A percentile compares a stretch with the other conserved stretches of the same genome.
Evolutionary conservation across 1,140 invertebrate species (phyloP).

Genomic region (Heterodera carotae): DNA sequence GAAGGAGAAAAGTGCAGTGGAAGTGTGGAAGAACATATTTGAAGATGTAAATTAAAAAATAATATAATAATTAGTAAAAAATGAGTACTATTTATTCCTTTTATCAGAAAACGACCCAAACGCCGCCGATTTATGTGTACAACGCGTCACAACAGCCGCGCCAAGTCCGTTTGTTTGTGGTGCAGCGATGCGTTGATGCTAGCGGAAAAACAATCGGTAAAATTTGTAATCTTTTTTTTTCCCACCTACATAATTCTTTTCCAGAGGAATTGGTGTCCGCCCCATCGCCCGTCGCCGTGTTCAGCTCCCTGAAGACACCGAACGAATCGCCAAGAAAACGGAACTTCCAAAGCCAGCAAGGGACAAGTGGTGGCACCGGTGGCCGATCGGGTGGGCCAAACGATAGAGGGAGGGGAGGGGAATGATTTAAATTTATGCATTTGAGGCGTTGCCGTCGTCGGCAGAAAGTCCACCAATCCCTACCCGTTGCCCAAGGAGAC

Average conservation of each 20-base stretch:
- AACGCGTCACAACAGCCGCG: conserved; percentile 33
- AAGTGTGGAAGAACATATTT: conserved; percentile 57
- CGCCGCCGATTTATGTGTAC: conserved; percentile 15
- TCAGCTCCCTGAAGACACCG: conserved; percentile 32
- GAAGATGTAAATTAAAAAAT: conserved; percentile 37
- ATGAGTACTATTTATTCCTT: background rate
- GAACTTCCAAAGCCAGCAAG: conserved; percentile 8
- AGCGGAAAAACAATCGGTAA: conserved; percentile 27
- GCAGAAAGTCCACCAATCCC: conserved; percentile 1
- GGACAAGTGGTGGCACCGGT: background rate
- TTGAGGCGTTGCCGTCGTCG: background rate
- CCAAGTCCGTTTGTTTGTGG: conserved; percentile 58
- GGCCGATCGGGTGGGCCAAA: too few species aligned
- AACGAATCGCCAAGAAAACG: conserved; percentile 52
- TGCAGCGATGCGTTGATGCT: conserved; percentile 42
- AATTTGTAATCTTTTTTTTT: background rate
- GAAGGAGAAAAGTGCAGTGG: conserved; percentile 38
- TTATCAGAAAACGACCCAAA: background rate
- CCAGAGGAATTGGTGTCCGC: conserved; percentile 47
- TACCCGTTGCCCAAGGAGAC: conserved; percentile 24
- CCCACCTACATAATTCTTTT: too few species aligned
- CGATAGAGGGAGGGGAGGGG: too few species aligned
- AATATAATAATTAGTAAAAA: too few species aligned
- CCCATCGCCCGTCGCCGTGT: conserved; percentile 56
- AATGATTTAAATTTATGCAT: background rate